Percentiles rank a stretch among this genome's conserved stretches.
Evolutionary conservation across 2,888 invertebrate species (phyloP).

Genomic region (Lepas anatifera): DNA sequence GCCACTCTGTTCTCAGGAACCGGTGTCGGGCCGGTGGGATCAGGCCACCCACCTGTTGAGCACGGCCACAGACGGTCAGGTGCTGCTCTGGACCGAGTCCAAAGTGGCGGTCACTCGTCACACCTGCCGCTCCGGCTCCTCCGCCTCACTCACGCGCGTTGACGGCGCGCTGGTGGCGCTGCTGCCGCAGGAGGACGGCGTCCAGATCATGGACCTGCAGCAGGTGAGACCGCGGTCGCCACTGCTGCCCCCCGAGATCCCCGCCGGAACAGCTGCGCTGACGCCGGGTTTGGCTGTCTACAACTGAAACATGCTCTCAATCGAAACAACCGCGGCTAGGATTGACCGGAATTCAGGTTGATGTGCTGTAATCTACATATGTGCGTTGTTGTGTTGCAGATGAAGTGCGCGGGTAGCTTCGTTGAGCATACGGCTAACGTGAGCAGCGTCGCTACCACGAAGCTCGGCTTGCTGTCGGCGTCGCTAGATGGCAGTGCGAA

Average conservation of each 20-base stretch:
- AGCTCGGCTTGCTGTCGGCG: not conserved
- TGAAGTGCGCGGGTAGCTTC: not conserved
- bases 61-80: not conserved
- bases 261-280: too few relatives aligned
- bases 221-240: not conserved
- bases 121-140: not conserved
- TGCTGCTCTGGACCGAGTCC: not conserved
- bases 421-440: not conserved
- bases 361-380: too few relatives aligned
- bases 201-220: not conserved
- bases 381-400: too few relatives aligned
- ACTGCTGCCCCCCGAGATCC: too few relatives aligned
- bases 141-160: not conserved
- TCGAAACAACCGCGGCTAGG: too few relatives aligned
- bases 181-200: not conserved
- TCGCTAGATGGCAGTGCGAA: constrained; percentile 4
- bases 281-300: too few relatives aligned
- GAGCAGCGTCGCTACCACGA: not conserved
- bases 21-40: too few relatives aligned
- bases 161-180: not conserved
- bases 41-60: not conserved
- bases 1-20: too few relatives aligned
- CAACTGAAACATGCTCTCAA: too few relatives aligned
- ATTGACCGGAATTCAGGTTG: too few relatives aligned
- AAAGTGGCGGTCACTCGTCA: not conserved